Percentiles rank a stretch among this genome's conserved stretches.
Evolutionary conservation across 2,888 invertebrate genomes (phyloP).

Genomic region (Nipponacmea schrenckii): DNA sequence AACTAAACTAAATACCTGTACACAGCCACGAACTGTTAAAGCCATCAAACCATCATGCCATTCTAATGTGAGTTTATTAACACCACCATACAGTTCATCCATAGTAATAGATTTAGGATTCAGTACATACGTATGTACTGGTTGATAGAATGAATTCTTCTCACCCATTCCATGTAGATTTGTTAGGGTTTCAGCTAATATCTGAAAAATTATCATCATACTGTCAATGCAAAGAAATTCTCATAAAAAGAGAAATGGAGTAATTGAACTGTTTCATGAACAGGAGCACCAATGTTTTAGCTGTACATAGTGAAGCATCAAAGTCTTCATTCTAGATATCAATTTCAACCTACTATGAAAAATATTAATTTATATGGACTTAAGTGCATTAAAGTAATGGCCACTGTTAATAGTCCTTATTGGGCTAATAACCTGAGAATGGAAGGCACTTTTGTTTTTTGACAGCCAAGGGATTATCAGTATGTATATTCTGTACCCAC

Average conservation of each 20-base stretch:
- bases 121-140: slow-evolving; percentile 81
- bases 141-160: slow-evolving; percentile 74
- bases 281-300: too few species aligned
- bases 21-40: slow-evolving; percentile 74
- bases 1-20: slow-evolving; percentile 69
- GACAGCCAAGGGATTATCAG: too few species aligned
- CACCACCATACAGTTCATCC: slow-evolving; percentile 89
- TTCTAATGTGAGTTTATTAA: slow-evolving; percentile 84
- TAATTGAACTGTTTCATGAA: too few species aligned
- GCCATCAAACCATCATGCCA: slow-evolving; percentile 91
- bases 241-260: background rate
- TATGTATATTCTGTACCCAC: too few species aligned
- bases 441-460: too few species aligned
- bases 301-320: too few species aligned
- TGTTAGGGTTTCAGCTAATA: slow-evolving; percentile 78
- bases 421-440: too few species aligned
- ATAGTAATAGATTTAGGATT: slow-evolving; percentile 90
- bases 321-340: too few species aligned
- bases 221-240: background rate
- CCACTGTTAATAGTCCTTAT: too few species aligned
- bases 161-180: slow-evolving; percentile 73
- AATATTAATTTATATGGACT: too few species aligned
- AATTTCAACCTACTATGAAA: too few species aligned
- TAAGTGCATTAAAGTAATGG: too few species aligned
- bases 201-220: slow-evolving; percentile 69